Conservation (phyloP, 2,888 invertebrate species). For the Sinelater perroti region DNA sequence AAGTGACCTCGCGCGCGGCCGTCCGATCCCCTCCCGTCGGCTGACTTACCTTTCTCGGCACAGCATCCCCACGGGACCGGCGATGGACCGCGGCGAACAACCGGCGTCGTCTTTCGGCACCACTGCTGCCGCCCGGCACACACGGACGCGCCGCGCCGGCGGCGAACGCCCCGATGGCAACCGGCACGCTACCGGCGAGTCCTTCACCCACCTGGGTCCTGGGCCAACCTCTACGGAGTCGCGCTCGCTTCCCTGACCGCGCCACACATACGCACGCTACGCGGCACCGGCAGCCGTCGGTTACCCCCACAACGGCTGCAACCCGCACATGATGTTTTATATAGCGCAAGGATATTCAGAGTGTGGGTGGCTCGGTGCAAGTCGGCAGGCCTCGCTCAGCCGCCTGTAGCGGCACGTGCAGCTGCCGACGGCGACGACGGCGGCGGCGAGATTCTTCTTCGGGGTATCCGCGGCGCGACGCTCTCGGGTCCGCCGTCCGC, state of each 20-base stretch:
- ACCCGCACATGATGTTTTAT: slow-evolving; percentile 43
- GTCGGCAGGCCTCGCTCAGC: slow-evolving; percentile 38
- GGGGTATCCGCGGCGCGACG: slow-evolving; percentile 40
- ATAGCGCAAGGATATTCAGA: slow-evolving; percentile 41
- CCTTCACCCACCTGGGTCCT: slow-evolving; percentile 39
- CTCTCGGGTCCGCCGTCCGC: slow-evolving; percentile 37
- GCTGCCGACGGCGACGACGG: no score
- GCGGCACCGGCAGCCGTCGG: slow-evolving; percentile 38
- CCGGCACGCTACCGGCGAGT: no score
- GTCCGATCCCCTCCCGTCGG: slow-evolving; percentile 35
- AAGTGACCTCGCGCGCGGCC: slow-evolving; percentile 43
- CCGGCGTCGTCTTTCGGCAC: slow-evolving; percentile 32
- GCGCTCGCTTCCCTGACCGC: slow-evolving; percentile 41
- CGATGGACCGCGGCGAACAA: slow-evolving; percentile 34
- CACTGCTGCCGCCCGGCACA: slow-evolving; percentile 35
- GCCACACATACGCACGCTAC: slow-evolving; percentile 32
- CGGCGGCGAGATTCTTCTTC: slow-evolving; percentile 22
- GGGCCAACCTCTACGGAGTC: slow-evolving; percentile 33
- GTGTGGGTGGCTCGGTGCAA: slow-evolving; percentile 43
- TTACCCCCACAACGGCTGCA: slow-evolving; percentile 42
- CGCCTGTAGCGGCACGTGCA: slow-evolving; percentile 37
- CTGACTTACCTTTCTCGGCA: slow-evolving; percentile 38
- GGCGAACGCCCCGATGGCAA: slow-evolving; percentile 27
- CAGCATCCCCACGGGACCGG: slow-evolving; percentile 40
- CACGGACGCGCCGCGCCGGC: slow-evolving; percentile 29